Evolutionary conservation across 2,797 vertebrate genomes (phyloP).

Genomic region (Argentina silus): DNA sequence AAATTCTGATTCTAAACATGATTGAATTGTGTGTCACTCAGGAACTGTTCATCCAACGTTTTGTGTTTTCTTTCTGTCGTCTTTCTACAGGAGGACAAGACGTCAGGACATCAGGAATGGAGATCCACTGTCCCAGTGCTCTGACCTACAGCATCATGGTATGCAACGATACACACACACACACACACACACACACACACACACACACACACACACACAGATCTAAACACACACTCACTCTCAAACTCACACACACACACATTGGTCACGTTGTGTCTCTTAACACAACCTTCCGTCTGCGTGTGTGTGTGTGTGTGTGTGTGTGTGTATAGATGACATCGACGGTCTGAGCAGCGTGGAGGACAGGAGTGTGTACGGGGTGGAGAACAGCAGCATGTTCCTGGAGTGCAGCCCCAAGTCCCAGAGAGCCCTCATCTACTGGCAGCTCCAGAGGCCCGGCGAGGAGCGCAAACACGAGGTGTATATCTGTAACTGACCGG

Average conservation of each 20-base stretch:
- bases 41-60: too few species aligned
- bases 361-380: constrained; percentile 93
- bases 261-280: background rate
- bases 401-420: constrained; percentile 98
- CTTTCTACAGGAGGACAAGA: constrained; percentile 83
- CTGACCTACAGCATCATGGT: constrained; percentile 95
- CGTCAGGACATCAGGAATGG: constrained; percentile 97
- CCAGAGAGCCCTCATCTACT: constrained; percentile 90
- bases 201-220: background rate
- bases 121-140: constrained; percentile 96
- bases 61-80: background rate
- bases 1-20: background rate
- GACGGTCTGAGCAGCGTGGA: constrained; percentile 81
- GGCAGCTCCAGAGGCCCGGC: constrained; percentile 93
- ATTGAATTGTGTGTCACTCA: background rate
- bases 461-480: constrained; percentile 95
- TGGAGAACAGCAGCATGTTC: constrained; percentile 99
- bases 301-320: constrained; percentile 10
- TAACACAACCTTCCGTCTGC: background rate
- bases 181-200: constrained; percentile 6
- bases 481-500: background rate
- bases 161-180: constrained; percentile 36
- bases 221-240: background rate
- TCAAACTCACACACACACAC: background rate
- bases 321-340: constrained; percentile 78